Percentiles rank a stretch among this genome's conserved stretches.
Evolutionary conservation across 1,140 invertebrate species (phyloP).

Genomic region (Trichonephila clavipes): DNA sequence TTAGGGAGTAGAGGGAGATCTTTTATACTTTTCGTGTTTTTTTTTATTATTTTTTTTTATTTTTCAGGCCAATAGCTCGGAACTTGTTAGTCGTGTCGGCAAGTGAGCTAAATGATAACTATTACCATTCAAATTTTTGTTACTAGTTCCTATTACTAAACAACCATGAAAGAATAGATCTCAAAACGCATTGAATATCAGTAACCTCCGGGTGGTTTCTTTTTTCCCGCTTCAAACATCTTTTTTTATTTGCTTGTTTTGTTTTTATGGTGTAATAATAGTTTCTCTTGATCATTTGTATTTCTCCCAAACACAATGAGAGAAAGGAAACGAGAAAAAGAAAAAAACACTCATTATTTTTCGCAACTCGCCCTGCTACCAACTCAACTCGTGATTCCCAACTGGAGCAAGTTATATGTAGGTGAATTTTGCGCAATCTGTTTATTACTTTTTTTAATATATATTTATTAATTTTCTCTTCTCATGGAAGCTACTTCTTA

Average conservation of each 20-base stretch:
- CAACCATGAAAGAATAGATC: background rate
- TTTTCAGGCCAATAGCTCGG: background rate
- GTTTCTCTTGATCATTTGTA: constrained; percentile 33
- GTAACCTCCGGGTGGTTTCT: background rate
- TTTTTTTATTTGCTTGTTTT: background rate
- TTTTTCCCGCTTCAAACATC: background rate
- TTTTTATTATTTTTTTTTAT: background rate
- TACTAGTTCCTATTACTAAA: background rate
- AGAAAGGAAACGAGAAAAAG: background rate
- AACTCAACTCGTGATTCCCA: constrained; percentile 40
- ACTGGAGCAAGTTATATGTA: constrained; percentile 20
- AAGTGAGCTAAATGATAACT: background rate
- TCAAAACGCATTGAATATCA: background rate
- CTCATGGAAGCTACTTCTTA: constrained; percentile 44
- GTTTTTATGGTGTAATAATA: background rate
- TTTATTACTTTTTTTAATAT: background rate
- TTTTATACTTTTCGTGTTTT: too few relatives aligned
- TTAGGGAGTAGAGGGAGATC: too few relatives aligned
- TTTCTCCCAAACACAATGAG: constrained; percentile 11
- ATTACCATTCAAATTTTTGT: constrained; percentile 35
- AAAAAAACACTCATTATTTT: constrained; percentile 24
- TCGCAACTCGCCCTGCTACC: background rate
- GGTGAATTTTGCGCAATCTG: background rate
- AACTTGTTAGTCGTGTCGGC: constrained; percentile 36
- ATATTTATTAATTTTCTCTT: constrained; percentile 23